Evolutionary conservation across 2,888 invertebrate species (phyloP).

Genomic region (Stratiomys singularior): DNA sequence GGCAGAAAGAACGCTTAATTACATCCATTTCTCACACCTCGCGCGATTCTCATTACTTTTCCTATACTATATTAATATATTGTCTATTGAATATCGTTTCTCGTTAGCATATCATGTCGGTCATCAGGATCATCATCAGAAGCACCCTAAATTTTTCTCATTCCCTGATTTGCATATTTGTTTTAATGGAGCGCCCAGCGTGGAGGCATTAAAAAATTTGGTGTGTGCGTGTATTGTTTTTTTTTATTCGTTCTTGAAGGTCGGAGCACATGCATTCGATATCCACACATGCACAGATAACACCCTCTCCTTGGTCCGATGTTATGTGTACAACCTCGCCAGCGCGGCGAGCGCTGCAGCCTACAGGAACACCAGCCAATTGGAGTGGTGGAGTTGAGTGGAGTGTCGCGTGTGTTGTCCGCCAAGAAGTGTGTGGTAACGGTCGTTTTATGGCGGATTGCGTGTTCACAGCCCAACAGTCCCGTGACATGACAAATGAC

Average conservation of each 20-base stretch:
- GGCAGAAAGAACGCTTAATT: no score
- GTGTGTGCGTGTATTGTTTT: no score
- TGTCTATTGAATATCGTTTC: not conserved
- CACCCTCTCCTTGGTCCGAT: conserved; percentile 2
- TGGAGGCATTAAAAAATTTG: conserved; percentile 29
- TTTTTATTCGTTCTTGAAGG: conserved; percentile 1
- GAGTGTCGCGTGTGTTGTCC: conserved; percentile 42
- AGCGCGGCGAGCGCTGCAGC: not conserved
- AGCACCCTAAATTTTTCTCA: conserved; percentile 32
- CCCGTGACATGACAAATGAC: conserved; percentile 47
- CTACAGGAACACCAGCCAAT: conserved; percentile 8
- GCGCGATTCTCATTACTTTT: not conserved
- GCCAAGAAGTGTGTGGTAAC: conserved; percentile 22
- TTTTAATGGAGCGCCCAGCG: conserved; percentile 30
- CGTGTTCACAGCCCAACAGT: conserved; percentile 45
- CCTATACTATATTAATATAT: not conserved
- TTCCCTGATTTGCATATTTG: conserved; percentile 34
- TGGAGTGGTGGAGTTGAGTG: conserved; percentile 37
- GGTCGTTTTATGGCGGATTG: conserved; percentile 42
- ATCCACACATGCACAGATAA: not conserved
- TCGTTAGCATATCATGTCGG: conserved; percentile 23
- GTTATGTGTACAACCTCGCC: not conserved
- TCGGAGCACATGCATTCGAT: not conserved
- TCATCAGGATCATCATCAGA: conserved; percentile 32
- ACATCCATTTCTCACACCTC: not conserved